These are phyloP conservation scores for Drosophila prosaltans DNA, from an alignment of 1,140 invertebrate genomes.

Conservation along the genomic window DNA sequence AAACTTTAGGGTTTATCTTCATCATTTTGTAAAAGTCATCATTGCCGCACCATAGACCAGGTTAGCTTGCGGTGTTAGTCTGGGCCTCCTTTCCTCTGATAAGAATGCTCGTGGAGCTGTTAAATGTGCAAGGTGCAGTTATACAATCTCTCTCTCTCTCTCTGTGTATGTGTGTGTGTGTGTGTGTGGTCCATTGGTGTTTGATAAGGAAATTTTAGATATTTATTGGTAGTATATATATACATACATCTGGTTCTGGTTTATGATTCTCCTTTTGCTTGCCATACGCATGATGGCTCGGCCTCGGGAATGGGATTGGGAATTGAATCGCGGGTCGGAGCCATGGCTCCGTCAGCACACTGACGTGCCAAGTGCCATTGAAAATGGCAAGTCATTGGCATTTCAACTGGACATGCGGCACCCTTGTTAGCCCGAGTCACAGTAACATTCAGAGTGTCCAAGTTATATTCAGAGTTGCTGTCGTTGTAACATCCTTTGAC, in stretches of 20 bases:
- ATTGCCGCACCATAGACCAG: constrained; percentile 14
- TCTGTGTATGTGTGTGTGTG: constrained; percentile 16
- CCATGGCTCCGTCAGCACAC: constrained; percentile 25
- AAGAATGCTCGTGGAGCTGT: constrained; percentile 74
- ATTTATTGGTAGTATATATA: constrained; percentile 11
- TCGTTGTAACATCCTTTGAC: constrained; percentile 70
- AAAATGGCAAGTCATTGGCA: constrained; percentile 80
- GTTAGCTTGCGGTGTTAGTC: constrained; percentile 1
- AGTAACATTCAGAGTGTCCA: constrained; percentile 14
- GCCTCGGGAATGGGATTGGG: not conserved
- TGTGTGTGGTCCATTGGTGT: constrained; percentile 64
- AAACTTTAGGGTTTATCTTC: constrained; percentile 52
- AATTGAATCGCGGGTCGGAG: not conserved
- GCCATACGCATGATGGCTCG: constrained; percentile 58
- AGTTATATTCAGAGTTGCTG: constrained; percentile 23
- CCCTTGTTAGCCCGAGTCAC: constrained; percentile 71
- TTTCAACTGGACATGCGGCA: constrained; percentile 81
- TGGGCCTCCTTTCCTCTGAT: constrained; percentile 46
- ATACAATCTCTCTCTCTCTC: not conserved
- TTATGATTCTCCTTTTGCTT: constrained; percentile 32
- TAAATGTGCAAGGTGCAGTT: constrained; percentile 63
- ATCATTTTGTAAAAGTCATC: constrained; percentile 74
- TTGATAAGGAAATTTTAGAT: constrained; percentile 74
- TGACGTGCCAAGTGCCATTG: constrained; percentile 76
- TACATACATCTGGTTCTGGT: constrained; percentile 26